Conservation (phyloP, 2,797 vertebrate genomes). For the Halcyon badia region DNA sequence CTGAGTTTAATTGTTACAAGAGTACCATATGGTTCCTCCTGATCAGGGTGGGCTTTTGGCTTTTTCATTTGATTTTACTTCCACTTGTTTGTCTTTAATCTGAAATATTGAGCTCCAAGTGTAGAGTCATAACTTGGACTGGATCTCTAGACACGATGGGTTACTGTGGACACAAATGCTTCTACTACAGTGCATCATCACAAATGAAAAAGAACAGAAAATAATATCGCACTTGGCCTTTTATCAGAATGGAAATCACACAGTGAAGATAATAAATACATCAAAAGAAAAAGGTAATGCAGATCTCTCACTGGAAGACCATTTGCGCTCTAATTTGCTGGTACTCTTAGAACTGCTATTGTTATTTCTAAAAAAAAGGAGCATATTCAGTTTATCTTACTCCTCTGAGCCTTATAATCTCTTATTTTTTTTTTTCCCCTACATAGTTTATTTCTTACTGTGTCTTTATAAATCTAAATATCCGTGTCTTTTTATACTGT, state of each 20-base stretch:
- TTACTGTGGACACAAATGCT: slow-evolving; percentile 2
- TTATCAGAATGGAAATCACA: neutral
- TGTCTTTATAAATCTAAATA: neutral
- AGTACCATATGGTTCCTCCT: slow-evolving; percentile 37
- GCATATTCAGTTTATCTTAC: neutral
- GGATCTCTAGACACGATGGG: neutral
- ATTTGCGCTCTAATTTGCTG: neutral
- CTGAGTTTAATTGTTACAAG: slow-evolving; percentile 28
- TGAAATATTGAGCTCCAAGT: neutral
- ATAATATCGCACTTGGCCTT: neutral
- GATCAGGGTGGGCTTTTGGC: neutral
- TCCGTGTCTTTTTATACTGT: neutral
- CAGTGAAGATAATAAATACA: neutral
- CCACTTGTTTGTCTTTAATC: neutral
- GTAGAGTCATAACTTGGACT: neutral
- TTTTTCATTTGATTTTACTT: slow-evolving; percentile 26
- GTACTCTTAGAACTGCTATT: neutral
- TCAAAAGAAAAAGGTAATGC: neutral
- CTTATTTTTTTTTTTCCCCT: neutral
- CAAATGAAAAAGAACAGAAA: neutral
- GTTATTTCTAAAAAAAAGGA: neutral
- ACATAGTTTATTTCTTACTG: neutral
- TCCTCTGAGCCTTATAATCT: neutral
- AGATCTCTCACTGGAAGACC: neutral
- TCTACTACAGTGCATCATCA: neutral